Conservation (phyloP, 30 jellyfish, hydroid and myxozoan genomes). For the Catostylus mosaicus region DNA sequence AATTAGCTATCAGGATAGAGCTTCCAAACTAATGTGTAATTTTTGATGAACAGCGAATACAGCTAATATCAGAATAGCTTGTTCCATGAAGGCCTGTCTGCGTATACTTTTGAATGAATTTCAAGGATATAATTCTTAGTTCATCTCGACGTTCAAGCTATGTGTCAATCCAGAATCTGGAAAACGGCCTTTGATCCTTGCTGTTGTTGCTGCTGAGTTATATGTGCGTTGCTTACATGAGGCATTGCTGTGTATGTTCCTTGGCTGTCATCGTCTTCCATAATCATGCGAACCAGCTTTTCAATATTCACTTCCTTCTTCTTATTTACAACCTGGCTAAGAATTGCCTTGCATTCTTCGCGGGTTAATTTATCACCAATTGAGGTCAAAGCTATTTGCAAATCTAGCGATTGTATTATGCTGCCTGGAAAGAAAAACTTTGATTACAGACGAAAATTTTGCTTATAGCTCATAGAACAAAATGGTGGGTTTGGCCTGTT, state of each 20-base stretch:
- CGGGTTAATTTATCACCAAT: conserved; percentile 47
- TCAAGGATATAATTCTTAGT: too few species aligned
- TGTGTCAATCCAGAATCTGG: too few species aligned
- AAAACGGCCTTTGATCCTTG: conserved; percentile 17
- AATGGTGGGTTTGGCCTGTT: too few species aligned
- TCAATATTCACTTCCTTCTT: conserved; percentile 30
- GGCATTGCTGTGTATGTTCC: conserved; percentile 10
- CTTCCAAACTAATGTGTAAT: too few species aligned
- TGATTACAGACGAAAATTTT: neutral
- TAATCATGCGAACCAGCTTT: conserved; percentile 43
- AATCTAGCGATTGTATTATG: conserved; percentile 29
- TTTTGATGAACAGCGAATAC: too few species aligned
- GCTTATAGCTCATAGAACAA: too few species aligned
- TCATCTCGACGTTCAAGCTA: too few species aligned
- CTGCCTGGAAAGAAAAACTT: conserved; percentile 3
- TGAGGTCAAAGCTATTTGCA: conserved; percentile 43
- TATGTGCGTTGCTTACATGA: neutral
- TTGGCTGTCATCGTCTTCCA: conserved; percentile 21
- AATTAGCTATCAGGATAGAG: too few species aligned
- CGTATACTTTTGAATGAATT: too few species aligned
- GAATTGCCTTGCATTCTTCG: conserved; percentile 35
- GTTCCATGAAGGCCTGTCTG: too few species aligned
- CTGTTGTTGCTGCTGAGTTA: conserved; percentile 4
- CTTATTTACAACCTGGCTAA: conserved; percentile 21
- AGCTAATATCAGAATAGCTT: too few species aligned